These are phyloP conservation scores for Emys orbicularis DNA, from an alignment of 2,797 vertebrate species.

Conservation along the genomic window DNA sequence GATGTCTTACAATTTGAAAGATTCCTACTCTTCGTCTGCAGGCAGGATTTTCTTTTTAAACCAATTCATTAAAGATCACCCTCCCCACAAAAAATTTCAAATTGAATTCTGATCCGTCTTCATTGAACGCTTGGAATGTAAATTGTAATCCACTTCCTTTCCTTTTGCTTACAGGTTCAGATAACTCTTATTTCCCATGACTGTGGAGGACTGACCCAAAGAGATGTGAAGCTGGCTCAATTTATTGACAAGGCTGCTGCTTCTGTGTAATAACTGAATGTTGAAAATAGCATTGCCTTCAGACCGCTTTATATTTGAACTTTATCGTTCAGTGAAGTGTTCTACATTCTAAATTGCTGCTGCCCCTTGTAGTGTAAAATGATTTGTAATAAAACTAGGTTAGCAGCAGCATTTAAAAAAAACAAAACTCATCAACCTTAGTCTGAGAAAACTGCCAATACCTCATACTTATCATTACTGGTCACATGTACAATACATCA, in stretches of 20 bases:
- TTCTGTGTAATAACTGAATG: slow-evolving; percentile 58
- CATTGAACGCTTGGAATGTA: not conserved
- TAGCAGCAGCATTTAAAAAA: not conserved
- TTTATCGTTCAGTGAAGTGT: not conserved
- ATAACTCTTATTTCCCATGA: slow-evolving; percentile 95
- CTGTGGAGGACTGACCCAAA: slow-evolving; percentile 90
- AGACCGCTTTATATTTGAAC: not conserved
- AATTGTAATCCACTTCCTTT: slow-evolving; percentile 33
- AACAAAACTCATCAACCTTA: not conserved
- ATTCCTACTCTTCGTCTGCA: not conserved
- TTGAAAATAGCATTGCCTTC: not conserved
- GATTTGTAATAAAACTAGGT: slow-evolving; percentile 7
- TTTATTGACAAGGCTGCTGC: slow-evolving; percentile 92
- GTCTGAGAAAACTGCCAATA: not conserved
- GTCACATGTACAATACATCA: not conserved
- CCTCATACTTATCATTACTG: not conserved
- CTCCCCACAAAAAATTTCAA: not conserved
- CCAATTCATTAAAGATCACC: not conserved
- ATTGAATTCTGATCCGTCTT: not conserved
- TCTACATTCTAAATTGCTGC: not conserved
- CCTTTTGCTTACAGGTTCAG: slow-evolving; percentile 87
- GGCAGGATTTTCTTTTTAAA: not conserved
- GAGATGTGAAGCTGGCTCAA: slow-evolving; percentile 93
- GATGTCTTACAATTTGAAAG: not conserved
- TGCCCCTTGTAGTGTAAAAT: not conserved